Conservation (phyloP, 2,113 vertebrate genomes). For the Octodon degus region DNA sequence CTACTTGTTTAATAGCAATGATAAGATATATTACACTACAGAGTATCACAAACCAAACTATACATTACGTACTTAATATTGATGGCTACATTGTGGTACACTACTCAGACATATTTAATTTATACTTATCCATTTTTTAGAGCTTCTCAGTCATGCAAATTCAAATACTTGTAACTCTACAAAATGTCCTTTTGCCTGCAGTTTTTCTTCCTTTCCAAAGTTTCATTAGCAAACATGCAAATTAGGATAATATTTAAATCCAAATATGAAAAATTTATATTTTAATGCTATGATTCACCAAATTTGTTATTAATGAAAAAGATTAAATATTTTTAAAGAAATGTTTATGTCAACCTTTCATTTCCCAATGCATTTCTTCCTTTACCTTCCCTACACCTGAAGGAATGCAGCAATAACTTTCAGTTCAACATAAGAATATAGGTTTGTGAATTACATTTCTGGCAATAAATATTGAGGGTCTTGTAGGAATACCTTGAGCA, state of each 20-base stretch:
- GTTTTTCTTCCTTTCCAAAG: neutral
- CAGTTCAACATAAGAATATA: neutral
- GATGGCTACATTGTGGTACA: neutral
- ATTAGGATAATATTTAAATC: slow-evolving; percentile 10
- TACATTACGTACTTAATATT: neutral
- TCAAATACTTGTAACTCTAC: neutral
- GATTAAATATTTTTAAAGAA: neutral
- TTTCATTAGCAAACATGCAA: neutral
- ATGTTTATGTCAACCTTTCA: neutral
- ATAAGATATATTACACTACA: neutral
- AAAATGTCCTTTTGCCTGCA: neutral
- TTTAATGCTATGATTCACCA: neutral
- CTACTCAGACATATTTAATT: neutral
- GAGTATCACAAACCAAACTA: neutral
- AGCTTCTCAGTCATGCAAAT: neutral
- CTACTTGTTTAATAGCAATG: neutral
- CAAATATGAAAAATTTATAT: neutral
- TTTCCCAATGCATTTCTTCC: neutral
- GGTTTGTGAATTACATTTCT: neutral
- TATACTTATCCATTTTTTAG: neutral
- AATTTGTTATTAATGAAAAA: neutral
- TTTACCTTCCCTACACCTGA: neutral
- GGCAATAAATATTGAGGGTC: neutral
- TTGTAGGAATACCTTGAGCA: neutral
- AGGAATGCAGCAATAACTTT: neutral